These are phyloP conservation scores for Podarcis muralis DNA, from an alignment of 2,113 vertebrate species.

Conservation along the genomic window DNA sequence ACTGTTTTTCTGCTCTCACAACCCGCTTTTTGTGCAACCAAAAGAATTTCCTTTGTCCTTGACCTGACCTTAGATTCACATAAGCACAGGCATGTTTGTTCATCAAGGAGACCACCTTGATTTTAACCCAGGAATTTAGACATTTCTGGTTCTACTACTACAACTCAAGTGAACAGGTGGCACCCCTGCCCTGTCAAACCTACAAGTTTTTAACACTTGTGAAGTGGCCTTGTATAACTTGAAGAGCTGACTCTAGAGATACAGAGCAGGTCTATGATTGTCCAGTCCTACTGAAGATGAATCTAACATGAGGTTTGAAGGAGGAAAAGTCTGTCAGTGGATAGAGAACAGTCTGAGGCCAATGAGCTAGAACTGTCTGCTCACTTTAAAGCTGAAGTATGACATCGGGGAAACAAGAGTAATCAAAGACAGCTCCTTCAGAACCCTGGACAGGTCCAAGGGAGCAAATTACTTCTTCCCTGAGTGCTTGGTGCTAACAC, in stretches of 20 bases:
- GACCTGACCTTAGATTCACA: neutral
- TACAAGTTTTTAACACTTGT: neutral
- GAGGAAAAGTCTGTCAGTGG: too few species aligned
- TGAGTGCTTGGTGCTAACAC: too few species aligned
- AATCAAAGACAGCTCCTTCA: neutral
- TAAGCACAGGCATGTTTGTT: neutral
- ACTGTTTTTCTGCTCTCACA: too few species aligned
- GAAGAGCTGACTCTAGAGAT: neutral
- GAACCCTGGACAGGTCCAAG: neutral
- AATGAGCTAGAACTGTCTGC: too few species aligned
- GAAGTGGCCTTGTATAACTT: neutral
- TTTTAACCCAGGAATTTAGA: neutral
- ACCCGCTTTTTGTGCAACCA: too few species aligned
- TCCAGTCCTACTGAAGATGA: too few species aligned
- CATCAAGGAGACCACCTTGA: neutral
- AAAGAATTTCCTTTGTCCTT: neutral
- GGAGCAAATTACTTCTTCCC: neutral
- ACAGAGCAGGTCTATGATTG: neutral
- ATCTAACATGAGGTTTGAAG: too few species aligned
- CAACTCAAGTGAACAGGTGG: neutral
- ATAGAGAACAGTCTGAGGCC: too few species aligned
- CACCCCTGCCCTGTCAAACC: neutral
- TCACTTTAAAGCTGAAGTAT: neutral
- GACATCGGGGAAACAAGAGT: neutral
- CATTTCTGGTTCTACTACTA: neutral